A percentile compares a stretch with the other conserved stretches of the same genome.
These are phyloP conservation scores for Pristionchus exspectatus DNA, from an alignment of 2,888 invertebrate species.

Conservation along the genomic window DNA sequence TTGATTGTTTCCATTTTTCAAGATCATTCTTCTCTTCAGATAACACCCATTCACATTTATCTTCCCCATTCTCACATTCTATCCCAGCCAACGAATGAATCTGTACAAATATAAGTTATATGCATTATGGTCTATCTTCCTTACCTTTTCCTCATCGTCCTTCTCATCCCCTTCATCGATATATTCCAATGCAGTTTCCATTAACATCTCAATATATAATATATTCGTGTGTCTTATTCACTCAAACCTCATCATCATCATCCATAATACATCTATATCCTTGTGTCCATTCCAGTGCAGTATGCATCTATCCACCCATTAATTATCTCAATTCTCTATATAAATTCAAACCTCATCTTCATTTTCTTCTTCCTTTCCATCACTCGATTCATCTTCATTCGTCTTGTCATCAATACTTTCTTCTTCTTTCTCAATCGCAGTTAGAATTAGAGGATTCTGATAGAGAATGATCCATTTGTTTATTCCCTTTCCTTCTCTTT, in stretches of 20 bases:
- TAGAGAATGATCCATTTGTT: neutral
- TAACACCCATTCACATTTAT: no score
- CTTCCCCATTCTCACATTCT: no score
- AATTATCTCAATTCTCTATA: neutral
- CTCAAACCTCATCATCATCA: neutral
- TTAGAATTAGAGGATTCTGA: neutral
- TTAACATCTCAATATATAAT: neutral
- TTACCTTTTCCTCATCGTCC: no score
- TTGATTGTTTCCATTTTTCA: no score
- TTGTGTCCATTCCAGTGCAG: neutral
- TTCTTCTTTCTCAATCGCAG: conserved; percentile 2
- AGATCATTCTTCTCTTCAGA: no score
- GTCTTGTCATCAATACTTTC: neutral
- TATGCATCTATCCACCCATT: neutral
- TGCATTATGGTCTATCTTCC: no score
- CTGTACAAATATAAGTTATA: no score
- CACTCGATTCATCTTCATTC: no score
- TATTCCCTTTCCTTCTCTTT: neutral
- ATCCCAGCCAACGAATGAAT: no score
- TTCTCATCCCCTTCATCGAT: neutral
- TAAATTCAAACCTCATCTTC: neutral
- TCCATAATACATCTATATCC: neutral
- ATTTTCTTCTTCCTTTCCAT: neutral
- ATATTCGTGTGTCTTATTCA: no score
- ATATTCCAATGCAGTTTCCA: neutral